Base-by-base conservation (phyloP, 2,113 vertebrate genomes). In the Leucopsar rothschildi region DNA sequence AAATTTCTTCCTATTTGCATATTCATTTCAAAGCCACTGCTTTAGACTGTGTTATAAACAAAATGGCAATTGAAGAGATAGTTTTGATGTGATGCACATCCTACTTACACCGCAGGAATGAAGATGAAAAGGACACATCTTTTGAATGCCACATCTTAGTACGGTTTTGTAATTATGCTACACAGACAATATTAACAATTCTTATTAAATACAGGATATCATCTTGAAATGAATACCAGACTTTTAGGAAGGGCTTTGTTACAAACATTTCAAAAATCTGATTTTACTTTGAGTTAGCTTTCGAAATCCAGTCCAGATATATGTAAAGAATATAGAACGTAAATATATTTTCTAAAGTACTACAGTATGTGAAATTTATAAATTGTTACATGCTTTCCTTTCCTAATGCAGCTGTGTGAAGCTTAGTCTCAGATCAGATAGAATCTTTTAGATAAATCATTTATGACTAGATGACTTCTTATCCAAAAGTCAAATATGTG, bases 401-500 rank as follows among this genome's bases (percentile, higher is more conserved):
- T 94, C 44, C 73, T 86, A 95, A 93, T 65, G 71, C 86, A 92
- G 53, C 80, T 64, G 72, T 69, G 82, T 82, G 77, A 95, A 94
- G 88, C 69, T 94, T 92, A 90, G 91, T 60, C 88, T 97, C 71
- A 94, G 80, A 90, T 86, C 93, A 94, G 95, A 94, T 83, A 96
- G 94, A 96, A 90, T 86, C 86, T 96, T 93, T 91, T 27, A 91
- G 91, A 88, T 95, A 93, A 96, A 95, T 94, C 83, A 88, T 96
- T 97, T 91, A 90, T 96, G 95, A 92, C 93, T 89, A 80, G 90
- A 96, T 88, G 88, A 82, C 88, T 94, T 94, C 88, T 96, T 96
- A 96, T 94, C 92, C 95, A 95, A 97, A 95, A 96, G 92, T 86
- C 92, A 97, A 96, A 96, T 95, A 94, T 95, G 61, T 93, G 92